Evolutionary conservation across 2,888 invertebrate genomes (phyloP), one percentile per base, ranked within the genome.

Genomic region (Euspilapteryx auroguttella): DNA sequence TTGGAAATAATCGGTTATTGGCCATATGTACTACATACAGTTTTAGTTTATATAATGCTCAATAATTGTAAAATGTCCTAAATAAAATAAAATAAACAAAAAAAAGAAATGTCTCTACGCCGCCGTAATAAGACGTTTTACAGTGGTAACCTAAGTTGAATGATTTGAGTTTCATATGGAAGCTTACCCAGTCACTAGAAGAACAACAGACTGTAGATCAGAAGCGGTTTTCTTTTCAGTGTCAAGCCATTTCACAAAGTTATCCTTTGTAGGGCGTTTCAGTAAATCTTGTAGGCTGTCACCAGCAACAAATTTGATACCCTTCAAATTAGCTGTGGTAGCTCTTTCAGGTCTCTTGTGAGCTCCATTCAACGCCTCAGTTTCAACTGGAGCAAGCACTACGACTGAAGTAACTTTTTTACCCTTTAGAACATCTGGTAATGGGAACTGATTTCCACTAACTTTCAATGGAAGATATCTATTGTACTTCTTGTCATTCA

Each of bases 381-480:
- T 87, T 52, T 87, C 85, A 2, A 91, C 87, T 0, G 91, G 91
- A 3, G 91, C 91, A 35, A 92, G 55, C 2, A 91, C 89, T 1
- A 92, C 91, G 2, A 92, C 90, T 47, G 90, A 90, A 7, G 88
- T 83, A n/a, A 92, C 83, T 49, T 80, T 84, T 46, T 86, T 85
- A 26, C 87, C 89, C 44, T 79, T 80, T 13, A 92, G 56, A 13
- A 83, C 84, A 47, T 89, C 87, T 3, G 91, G 91, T 28, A 91
- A 79, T 3, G 92, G 91, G 48, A 92, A 92, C 41, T 89, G 86
- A 14, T 88, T 84, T 1, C 91, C 91, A 42, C 85, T 89, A 14
- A 91, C 87, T 79, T 90, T 90, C 26, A 92, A 63, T 9, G 91
- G 91, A 31, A 92, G 68, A 54, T 91, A 92, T 44, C 90, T 80